Evolutionary conservation across 2,113 vertebrate species (phyloP).

Genomic region (Tachysurus fulvidraco): DNA sequence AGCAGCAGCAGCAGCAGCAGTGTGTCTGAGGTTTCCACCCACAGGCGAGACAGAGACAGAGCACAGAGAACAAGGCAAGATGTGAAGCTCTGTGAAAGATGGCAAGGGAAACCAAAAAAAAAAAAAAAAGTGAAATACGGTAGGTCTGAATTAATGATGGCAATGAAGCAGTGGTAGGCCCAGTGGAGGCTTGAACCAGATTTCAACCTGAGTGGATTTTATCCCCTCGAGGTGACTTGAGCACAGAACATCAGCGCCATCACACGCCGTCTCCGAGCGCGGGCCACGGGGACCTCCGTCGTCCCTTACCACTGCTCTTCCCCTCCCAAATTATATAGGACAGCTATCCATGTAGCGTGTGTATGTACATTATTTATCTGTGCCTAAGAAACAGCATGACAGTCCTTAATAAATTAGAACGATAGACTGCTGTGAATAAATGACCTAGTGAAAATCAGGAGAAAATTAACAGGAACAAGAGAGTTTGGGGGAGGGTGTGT

Average conservation of each 20-base stretch:
- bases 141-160: slow-evolving; percentile 74
- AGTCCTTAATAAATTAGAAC: slow-evolving; percentile 71
- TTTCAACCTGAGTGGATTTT: slow-evolving; percentile 68
- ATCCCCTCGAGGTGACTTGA: slow-evolving; percentile 68
- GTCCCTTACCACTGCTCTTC: slow-evolving; percentile 62
- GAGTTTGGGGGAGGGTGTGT: slow-evolving; percentile 36
- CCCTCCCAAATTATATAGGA: slow-evolving; percentile 63
- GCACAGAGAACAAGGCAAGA: slow-evolving; percentile 7
- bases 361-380: slow-evolving; percentile 35
- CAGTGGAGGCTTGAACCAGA: slow-evolving; percentile 75
- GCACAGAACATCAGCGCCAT: slow-evolving; percentile 40
- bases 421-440: slow-evolving; percentile 72
- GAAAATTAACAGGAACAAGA: slow-evolving; percentile 61
- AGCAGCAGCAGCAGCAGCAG: neutral
- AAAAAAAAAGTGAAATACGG: slow-evolving; percentile 36
- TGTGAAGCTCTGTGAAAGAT: slow-evolving; percentile 3
- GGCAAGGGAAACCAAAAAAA: slow-evolving; percentile 7
- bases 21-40: slow-evolving; percentile 20
- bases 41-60: slow-evolving; percentile 12
- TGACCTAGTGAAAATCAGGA: slow-evolving; percentile 74
- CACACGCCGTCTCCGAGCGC: slow-evolving; percentile 62
- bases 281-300: slow-evolving; percentile 64
- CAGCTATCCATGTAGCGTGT: slow-evolving; percentile 58
- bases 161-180: slow-evolving; percentile 61
- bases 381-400: slow-evolving; percentile 53